phyloP scores from a whole-genome alignment of 2,797 vertebrate species.

The Paedocypris micromegethes region DNA sequence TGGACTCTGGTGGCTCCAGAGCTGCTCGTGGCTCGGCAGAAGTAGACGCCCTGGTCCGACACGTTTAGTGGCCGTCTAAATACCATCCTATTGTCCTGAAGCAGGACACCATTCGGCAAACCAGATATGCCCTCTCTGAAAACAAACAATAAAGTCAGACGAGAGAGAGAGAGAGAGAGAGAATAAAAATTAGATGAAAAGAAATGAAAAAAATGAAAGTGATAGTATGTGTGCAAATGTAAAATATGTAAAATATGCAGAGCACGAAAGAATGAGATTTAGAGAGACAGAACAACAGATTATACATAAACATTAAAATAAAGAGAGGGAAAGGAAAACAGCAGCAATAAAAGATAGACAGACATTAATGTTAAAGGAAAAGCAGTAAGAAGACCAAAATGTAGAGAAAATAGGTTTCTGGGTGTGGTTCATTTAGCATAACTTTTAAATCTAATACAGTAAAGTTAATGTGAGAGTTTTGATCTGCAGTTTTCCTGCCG shows the following conservation, averaged over 20 bases:
- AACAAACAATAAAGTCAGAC: not conserved
- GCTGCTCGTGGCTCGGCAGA: conserved; percentile 51
- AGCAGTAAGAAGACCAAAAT: not conserved
- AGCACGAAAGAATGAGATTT: too few species aligned
- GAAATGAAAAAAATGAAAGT: not conserved
- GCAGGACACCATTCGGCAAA: conserved; percentile 53
- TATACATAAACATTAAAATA: too few species aligned
- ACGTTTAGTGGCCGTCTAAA: conserved; percentile 56
- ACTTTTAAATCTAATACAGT: too few species aligned
- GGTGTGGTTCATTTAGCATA: too few species aligned
- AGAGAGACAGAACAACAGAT: too few species aligned
- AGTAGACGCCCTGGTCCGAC: conserved; percentile 64
- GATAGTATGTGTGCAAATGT: not conserved
- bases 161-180: not conserved
- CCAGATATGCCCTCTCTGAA: conserved; percentile 53
- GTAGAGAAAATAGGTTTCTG: not conserved
- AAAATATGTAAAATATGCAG: not conserved
- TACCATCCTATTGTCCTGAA: conserved; percentile 50
- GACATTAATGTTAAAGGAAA: too few species aligned
- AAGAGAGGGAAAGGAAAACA: too few species aligned
- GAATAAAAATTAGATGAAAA: not conserved
- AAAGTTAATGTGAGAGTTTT: too few species aligned
- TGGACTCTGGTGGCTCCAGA: conserved; percentile 53
- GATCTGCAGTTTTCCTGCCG: too few species aligned
- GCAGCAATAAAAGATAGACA: not conserved